Conservation (phyloP, 2,888 invertebrate genomes). For the Tortrix viridana region DNA sequence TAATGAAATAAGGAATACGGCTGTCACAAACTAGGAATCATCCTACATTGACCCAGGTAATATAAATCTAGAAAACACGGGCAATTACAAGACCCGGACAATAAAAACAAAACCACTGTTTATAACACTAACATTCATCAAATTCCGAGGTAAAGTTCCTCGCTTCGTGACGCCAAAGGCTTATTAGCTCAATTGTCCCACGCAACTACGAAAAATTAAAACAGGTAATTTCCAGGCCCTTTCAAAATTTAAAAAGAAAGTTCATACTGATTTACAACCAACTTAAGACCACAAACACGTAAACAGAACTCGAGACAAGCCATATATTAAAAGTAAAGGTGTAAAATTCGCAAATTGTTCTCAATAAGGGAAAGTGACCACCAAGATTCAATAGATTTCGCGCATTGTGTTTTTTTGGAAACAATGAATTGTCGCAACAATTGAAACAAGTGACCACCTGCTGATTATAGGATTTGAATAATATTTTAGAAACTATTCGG, state of each 20-base stretch:
- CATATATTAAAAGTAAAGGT: constrained; percentile 64
- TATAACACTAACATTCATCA: background rate
- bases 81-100: too few species aligned
- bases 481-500: constrained; percentile 55
- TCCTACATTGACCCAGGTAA: too few species aligned
- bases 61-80: too few species aligned
- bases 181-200: constrained; percentile 36
- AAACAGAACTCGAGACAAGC: constrained; percentile 57
- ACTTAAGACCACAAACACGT: constrained; percentile 65
- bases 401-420: constrained; percentile 39
- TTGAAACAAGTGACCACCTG: constrained; percentile 72
- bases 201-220: constrained; percentile 63
- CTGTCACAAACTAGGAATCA: too few species aligned
- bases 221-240: constrained; percentile 66
- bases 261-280: constrained; percentile 75
- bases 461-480: constrained; percentile 72
- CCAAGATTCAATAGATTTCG: constrained; percentile 45
- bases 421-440: constrained; percentile 43
- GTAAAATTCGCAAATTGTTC: constrained; percentile 58
- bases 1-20: too few species aligned
- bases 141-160: background rate
- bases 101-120: too few species aligned
- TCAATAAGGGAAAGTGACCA: constrained; percentile 73
- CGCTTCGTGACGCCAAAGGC: constrained; percentile 11
- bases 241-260: constrained; percentile 61